Evolutionary conservation across 2,797 vertebrate species (phyloP).

Genomic region (Varecia variegata): DNA sequence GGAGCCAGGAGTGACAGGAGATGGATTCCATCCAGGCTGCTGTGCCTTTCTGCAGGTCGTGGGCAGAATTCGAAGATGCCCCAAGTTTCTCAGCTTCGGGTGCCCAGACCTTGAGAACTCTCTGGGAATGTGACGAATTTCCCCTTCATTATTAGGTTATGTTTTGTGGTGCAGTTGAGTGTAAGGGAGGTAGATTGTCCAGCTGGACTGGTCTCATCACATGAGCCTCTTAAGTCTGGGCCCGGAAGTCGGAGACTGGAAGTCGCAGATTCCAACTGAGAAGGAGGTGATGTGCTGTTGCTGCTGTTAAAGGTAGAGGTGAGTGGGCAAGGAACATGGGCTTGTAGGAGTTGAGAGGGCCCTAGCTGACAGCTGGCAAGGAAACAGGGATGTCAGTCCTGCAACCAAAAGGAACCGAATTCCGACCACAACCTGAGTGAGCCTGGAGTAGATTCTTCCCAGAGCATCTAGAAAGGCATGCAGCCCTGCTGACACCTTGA

Average conservation of each 20-base stretch:
- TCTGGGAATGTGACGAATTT: not conserved
- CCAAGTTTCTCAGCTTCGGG: accelerated
- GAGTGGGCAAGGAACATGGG: accelerated
- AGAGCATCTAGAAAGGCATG: not conserved
- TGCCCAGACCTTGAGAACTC: not conserved
- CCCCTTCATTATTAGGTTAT: not conserved
- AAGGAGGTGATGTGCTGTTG: not conserved
- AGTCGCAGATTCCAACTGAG: not conserved
- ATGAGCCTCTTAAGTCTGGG: not conserved
- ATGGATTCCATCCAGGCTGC: not conserved
- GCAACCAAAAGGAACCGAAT: not conserved
- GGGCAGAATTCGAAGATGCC: not conserved
- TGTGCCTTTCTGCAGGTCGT: not conserved
- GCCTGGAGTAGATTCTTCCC: not conserved
- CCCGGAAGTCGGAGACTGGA: not conserved
- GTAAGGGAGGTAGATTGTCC: not conserved
- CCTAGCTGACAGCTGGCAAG: not conserved
- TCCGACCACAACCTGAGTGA: not conserved
- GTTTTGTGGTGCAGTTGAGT: no score
- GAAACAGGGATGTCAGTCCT: not conserved
- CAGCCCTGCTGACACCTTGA: not conserved
- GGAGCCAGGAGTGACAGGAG: not conserved
- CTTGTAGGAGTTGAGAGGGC: not conserved
- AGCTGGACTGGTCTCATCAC: not conserved
- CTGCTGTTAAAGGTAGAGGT: not conserved